Evolutionary conservation across 2,888 invertebrate genomes (phyloP).

Genomic region (Heliconius cydno): DNA sequence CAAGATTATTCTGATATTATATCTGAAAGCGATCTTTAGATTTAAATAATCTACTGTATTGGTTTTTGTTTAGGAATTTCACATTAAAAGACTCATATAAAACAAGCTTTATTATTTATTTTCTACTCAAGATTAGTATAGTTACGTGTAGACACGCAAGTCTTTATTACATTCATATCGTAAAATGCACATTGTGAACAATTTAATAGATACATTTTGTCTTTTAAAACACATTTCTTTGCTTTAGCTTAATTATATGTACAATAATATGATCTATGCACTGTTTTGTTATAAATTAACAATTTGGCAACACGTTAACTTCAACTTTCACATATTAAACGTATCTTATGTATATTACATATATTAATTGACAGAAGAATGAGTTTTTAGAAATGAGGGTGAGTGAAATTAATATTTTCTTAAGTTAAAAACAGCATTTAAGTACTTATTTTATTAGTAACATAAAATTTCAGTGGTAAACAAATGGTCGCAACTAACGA

Average conservation of each 20-base stretch:
- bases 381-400: slow-evolving; percentile 26
- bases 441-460: background rate
- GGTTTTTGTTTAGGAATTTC: slow-evolving; percentile 24
- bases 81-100: slow-evolving; percentile 58
- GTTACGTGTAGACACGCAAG: slow-evolving; percentile 66
- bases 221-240: slow-evolving; percentile 70
- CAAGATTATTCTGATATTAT: slow-evolving; percentile 25
- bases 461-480: background rate
- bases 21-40: background rate
- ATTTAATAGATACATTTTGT: slow-evolving; percentile 63
- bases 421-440: background rate
- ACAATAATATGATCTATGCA: slow-evolving; percentile 74
- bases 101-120: slow-evolving; percentile 81
- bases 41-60: slow-evolving; percentile 10
- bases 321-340: slow-evolving; percentile 69
- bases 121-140: slow-evolving; percentile 69
- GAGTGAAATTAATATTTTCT: background rate
- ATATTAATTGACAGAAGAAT: slow-evolving; percentile 79
- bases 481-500: slow-evolving; percentile 34
- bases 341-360: slow-evolving; percentile 49
- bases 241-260: slow-evolving; percentile 77
- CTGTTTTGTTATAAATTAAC: slow-evolving; percentile 72
- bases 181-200: slow-evolving; percentile 60
- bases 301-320: slow-evolving; percentile 80
- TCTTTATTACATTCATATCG: slow-evolving; percentile 59